Base-by-base conservation (phyloP, 1,140 invertebrate species). In the Sipha flava region DNA sequence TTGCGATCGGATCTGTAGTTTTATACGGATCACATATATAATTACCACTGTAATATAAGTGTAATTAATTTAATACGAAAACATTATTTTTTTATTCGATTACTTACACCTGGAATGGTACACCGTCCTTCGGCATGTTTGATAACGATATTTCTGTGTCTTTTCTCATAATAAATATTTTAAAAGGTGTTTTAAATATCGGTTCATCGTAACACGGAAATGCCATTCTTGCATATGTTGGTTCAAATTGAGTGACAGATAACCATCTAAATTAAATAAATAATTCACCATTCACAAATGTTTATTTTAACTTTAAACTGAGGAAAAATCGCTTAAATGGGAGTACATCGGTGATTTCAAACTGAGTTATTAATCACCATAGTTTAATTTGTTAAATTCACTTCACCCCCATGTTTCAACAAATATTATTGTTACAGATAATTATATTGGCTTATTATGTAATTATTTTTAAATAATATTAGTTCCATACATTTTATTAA, bases 171-270 rank as follows among this genome's bases (percentile, higher is more conserved):
- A 91, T 68, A 7, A 85, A 87, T 23, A 86, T 81, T 64, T 82
- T 59, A 81, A 92, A 94, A 2, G 85, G 86, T 1, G 92, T 90
- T 85, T 93, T 94, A n/a, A 92, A 87, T 16, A 86, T 86, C 0
- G 92, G 93, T 83, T 94, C 93, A 84, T 94, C 93, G 84, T 92
- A 93, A 83, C 91, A 93, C 0, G 93, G 93, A 82, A 94, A 94
- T 0, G 89, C 90, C 81, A 87, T 87, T 77, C 92, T 86, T n/a
- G 93, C 92, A 83, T 90, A 87, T 1, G 88, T 90, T 0, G 92
- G 87, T 83, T 93, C 88, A 84, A 94, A 91, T 85, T 93, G 91
- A 6, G 91, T 92, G 3, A 87, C 86, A 26, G 87, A 88, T 14
- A 90, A 80, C 86, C 87, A 88, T 85, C 88, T 84, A 75, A 75